These are phyloP conservation scores for Teinopalpus imperialis DNA, from an alignment of 2,888 invertebrate species.

Conservation along the genomic window DNA sequence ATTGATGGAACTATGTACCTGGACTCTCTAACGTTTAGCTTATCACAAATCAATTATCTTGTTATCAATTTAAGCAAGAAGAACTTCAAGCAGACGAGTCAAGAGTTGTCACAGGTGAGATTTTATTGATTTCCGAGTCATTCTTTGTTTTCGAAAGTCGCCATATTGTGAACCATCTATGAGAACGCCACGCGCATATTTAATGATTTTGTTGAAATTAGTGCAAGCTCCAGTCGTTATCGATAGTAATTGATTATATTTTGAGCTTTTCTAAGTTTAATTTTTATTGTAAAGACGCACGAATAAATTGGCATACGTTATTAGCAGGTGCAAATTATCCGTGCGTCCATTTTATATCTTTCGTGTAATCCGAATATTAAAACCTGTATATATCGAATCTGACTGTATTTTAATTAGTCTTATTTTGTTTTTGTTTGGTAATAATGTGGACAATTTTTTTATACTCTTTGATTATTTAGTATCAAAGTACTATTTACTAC, in stretches of 20 bases:
- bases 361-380: no score
- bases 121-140: constrained; percentile 40
- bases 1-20: constrained; percentile 99
- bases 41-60: constrained; percentile 99
- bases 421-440: no score
- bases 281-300: no score
- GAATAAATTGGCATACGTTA: not conserved
- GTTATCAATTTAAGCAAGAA: constrained; percentile 97
- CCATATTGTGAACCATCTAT: constrained; percentile 65
- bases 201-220: not conserved
- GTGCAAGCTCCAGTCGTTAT: not conserved
- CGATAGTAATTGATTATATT: no score
- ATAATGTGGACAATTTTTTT: no score
- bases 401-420: no score
- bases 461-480: no score
- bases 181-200: constrained; percentile 13
- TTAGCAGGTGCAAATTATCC: not conserved
- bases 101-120: constrained; percentile 94
- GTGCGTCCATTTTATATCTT: not conserved
- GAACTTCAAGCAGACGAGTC: constrained; percentile 95
- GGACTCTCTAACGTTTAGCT: constrained; percentile 99
- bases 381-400: no score
- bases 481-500: no score
- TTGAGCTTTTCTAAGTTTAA: no score
- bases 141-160: constrained; percentile 72